Conservation (phyloP, 2,113 vertebrate genomes). For the Marcusenius ussheri region DNA sequence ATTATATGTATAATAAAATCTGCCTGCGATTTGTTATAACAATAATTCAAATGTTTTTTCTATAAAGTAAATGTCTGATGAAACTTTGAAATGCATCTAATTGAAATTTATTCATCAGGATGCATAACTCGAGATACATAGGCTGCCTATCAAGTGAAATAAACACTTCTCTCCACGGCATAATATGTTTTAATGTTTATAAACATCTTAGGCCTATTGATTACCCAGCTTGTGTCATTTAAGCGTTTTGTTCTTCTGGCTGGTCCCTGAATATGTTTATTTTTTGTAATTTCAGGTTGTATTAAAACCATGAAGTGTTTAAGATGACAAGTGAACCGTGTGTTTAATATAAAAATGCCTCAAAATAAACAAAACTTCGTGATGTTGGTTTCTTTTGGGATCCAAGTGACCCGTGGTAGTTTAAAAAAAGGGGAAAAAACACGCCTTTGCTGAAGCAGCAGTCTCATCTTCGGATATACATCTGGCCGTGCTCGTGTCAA, state of each 20-base stretch:
- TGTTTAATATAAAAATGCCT: background rate
- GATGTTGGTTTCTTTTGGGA: background rate
- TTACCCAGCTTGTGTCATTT: background rate
- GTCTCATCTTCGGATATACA: background rate
- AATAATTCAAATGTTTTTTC: background rate
- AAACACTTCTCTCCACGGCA: background rate
- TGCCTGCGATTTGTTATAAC: background rate
- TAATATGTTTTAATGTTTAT: background rate
- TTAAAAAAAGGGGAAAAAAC: background rate
- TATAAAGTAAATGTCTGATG: background rate
- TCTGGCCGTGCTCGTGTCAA: background rate
- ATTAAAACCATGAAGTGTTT: background rate
- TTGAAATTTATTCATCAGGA: background rate
- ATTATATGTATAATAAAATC: background rate
- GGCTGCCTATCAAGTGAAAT: background rate
- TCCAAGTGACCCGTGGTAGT: background rate
- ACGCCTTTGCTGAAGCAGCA: background rate
- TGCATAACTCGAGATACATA: background rate
- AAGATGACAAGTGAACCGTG: background rate
- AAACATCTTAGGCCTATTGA: background rate
- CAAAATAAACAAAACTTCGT: background rate
- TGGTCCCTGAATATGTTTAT: background rate
- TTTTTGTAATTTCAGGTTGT: background rate
- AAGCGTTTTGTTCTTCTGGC: background rate
- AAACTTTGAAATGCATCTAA: background rate